These are phyloP conservation scores for Takifugu ocellatus DNA, from an alignment of 2,797 vertebrate species.

Conservation along the genomic window DNA sequence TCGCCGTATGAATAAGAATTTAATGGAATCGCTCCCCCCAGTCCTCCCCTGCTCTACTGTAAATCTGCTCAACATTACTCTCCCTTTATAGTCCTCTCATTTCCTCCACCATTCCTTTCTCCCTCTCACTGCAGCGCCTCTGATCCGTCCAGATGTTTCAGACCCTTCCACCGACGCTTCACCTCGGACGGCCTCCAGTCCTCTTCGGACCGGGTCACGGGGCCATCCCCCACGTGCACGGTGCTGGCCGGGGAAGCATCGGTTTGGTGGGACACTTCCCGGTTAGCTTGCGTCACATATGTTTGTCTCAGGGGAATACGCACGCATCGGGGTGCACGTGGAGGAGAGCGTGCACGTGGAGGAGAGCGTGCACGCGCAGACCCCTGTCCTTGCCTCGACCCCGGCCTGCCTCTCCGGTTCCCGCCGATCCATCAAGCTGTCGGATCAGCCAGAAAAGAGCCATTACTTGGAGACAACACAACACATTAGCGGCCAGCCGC, in stretches of 20 bases:
- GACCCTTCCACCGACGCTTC: constrained; percentile 28
- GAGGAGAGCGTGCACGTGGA: constrained; percentile 55
- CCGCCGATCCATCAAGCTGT: constrained; percentile 69
- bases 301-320: constrained; percentile 23
- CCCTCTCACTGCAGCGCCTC: constrained; percentile 20
- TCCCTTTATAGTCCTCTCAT: constrained; percentile 3
- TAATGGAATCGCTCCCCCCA: not conserved
- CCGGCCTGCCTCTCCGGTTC: constrained; percentile 55
- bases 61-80: not conserved
- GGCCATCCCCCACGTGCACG: constrained; percentile 32
- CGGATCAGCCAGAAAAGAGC: constrained; percentile 51
- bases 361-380: constrained; percentile 54
- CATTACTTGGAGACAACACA: constrained; percentile 62
- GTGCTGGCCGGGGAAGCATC: constrained; percentile 37
- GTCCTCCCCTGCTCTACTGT: not conserved
- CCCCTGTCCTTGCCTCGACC: constrained; percentile 70
- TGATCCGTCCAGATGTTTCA: constrained; percentile 54
- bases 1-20: constrained; percentile 1
- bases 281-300: constrained; percentile 28
- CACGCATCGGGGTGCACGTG: constrained; percentile 25
- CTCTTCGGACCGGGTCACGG: constrained; percentile 10
- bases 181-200: constrained; percentile 33
- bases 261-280: constrained; percentile 3
- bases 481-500: constrained; percentile 51
- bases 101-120: constrained; percentile 23